phyloP scores from a whole-genome alignment of 2,113 vertebrate species.

The Heteronetta atricapilla region DNA sequence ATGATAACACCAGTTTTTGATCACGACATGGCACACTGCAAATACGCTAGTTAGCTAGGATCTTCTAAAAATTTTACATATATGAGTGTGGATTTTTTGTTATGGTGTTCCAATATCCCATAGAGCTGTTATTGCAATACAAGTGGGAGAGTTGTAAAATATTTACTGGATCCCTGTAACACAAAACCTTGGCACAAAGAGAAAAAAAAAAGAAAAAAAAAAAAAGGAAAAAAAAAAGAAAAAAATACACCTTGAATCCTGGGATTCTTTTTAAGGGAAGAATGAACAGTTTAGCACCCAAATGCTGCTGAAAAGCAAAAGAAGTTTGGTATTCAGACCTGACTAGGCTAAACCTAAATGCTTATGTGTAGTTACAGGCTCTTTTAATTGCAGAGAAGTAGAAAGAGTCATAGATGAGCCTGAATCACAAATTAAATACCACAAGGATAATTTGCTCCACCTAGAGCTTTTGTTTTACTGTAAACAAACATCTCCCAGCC shows the following conservation, averaged over 20 bases:
- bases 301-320: not conserved
- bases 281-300: not conserved
- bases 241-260: not conserved
- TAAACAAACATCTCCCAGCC: constrained; percentile 44
- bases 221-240: accelerated
- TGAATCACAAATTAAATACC: constrained; percentile 47
- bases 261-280: not conserved
- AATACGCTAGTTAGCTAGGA: not conserved
- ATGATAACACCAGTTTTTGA: constrained; percentile 43
- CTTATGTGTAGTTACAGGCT: not conserved
- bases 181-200: not conserved
- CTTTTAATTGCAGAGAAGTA: constrained; percentile 39
- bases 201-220: no score
- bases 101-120: not conserved
- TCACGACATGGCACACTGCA: constrained; percentile 14
- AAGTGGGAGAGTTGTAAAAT: not conserved
- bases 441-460: constrained; percentile 10
- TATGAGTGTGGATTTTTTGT: not conserved
- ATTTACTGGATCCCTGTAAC: not conserved
- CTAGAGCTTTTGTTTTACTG: constrained; percentile 46
- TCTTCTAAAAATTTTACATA: not conserved
- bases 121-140: not conserved
- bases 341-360: constrained; percentile 6
- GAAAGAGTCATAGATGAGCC: constrained; percentile 13
- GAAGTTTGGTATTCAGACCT: not conserved